phyloP scores from a whole-genome alignment of 1,140 invertebrate genomes.

The Caenorhabditis briggsae region DNA sequence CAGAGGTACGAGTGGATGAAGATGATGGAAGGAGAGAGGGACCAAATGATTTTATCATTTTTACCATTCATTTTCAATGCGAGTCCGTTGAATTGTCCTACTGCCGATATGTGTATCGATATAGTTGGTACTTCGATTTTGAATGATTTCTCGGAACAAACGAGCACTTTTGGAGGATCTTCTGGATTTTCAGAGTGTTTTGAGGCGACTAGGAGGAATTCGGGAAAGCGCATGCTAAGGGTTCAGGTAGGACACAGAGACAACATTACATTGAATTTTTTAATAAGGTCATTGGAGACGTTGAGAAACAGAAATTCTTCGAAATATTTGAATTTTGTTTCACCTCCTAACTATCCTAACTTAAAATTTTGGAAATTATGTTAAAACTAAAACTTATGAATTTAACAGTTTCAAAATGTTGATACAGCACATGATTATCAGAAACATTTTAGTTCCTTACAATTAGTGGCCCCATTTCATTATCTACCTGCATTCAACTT shows the following conservation, averaged over 20 bases:
- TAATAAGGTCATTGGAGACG: too few species aligned
- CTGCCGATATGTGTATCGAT: slow-evolving; percentile 21
- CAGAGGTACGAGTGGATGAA: slow-evolving; percentile 26
- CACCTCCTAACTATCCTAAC: too few species aligned
- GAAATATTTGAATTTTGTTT: too few species aligned
- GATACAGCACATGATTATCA: too few species aligned
- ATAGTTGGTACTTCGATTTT: slow-evolving; percentile 3
- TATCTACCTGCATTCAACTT: too few species aligned
- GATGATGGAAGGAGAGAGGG: neutral
- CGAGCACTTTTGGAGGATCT: slow-evolving; percentile 17
- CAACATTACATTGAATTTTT: too few species aligned
- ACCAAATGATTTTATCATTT: slow-evolving; percentile 3
- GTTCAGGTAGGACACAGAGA: slow-evolving; percentile 44
- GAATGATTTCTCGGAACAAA: slow-evolving; percentile 38
- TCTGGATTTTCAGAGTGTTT: slow-evolving; percentile 41
- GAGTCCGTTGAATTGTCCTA: slow-evolving; percentile 16
- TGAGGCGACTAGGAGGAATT: slow-evolving; percentile 33
- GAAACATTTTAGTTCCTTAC: too few species aligned
- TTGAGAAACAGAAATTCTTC: too few species aligned
- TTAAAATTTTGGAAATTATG: neutral
- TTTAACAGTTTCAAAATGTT: too few species aligned
- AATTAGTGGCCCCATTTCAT: too few species aligned
- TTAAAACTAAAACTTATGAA: too few species aligned
- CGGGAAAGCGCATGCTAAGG: neutral
- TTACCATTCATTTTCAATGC: slow-evolving; percentile 25